Evolutionary conservation across 92 coral and sea anemone species (phyloP).

Genomic region (Muricea muricata): DNA sequence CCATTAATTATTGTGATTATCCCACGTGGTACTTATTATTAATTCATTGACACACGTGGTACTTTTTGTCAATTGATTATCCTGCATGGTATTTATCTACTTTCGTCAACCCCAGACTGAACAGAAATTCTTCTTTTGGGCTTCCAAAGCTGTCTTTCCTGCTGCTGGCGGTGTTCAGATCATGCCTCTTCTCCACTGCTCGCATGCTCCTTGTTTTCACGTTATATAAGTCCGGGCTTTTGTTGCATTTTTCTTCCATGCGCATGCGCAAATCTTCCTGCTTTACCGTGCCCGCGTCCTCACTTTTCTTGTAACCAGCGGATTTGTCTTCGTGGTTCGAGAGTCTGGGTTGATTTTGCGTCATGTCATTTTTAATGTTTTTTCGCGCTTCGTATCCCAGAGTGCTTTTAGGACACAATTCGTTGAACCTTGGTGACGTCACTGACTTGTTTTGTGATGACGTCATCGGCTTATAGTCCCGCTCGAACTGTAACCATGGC

Average conservation of each 20-base stretch:
- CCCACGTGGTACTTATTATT: too few relatives aligned
- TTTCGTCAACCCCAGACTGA: slow-evolving; percentile 36
- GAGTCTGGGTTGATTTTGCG: not conserved
- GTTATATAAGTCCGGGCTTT: slow-evolving; percentile 7
- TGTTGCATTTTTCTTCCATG: not conserved
- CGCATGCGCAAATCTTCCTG: not conserved
- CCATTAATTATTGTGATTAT: too few relatives aligned
- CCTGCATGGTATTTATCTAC: not conserved
- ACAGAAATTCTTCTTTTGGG: slow-evolving; percentile 34
- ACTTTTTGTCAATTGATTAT: too few relatives aligned
- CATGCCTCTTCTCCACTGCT: slow-evolving; percentile 24
- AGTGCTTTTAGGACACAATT: slow-evolving; percentile 16
- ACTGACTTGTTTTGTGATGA: slow-evolving; percentile 10
- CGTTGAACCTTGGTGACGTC: slow-evolving; percentile 9
- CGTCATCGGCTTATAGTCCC: slow-evolving; percentile 40
- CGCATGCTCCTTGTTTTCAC: slow-evolving; percentile 38
- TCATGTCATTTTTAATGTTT: not conserved
- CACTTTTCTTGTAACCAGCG: not conserved
- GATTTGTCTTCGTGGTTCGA: not conserved
- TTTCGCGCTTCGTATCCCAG: not conserved
- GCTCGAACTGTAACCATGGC: slow-evolving; percentile 47
- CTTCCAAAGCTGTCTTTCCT: slow-evolving; percentile 29
- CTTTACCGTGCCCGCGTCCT: not conserved
- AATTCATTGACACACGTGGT: too few relatives aligned
- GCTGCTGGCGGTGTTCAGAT: not conserved